Base-by-base conservation (phyloP, 2,113 vertebrate species). In the Lampris megalopsis region DNA sequence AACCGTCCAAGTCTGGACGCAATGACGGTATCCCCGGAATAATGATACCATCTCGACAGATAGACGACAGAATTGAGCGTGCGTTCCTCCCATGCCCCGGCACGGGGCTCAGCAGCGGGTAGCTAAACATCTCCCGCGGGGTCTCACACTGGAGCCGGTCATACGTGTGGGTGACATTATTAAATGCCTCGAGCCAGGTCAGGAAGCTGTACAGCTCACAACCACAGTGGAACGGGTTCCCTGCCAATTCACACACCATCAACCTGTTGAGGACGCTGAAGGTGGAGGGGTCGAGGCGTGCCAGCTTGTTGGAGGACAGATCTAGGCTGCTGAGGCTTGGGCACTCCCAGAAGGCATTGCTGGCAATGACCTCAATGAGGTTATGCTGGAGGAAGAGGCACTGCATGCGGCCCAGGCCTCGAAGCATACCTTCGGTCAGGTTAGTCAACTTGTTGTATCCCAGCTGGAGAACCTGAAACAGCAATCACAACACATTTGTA, bases 331-430 rank as follows among this genome's bases (percentile, higher is more conserved):
- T 97, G 79, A 99, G 96, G 92, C 94, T 97, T 3, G 96, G 96
- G 81, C 97, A 97, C 91, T 99, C 98, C n/a, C 95, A 96, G 89
- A 99, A 99, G 84, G 97, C 96, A 67, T 96, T 95, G 79, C 92
- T 95, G 42, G 97, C 93, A 72, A 99, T 97, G 91, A 97, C 92
- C 90, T 99, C 98, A 5, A 99, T 96, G 77, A 99, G 94, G 91
- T 99, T 99, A 94, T 98, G 97, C 89, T 99, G 98, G 77, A 98
- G 94, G 71, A 98, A 99, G 79, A 99, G 96, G 86, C 96, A 97
- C 91, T 99, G 96, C 91, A 99, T 95, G 65, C 97, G 95, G 50
- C 96, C 94, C 92, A 99, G 95, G 59, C 98, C 98, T 0, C 98
- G 90, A 70, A 99, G 80, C 97, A 99, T 97, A 85, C 97, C 97